Conservation (phyloP, 2,113 vertebrate species). For the Clarias macrocephalus region DNA sequence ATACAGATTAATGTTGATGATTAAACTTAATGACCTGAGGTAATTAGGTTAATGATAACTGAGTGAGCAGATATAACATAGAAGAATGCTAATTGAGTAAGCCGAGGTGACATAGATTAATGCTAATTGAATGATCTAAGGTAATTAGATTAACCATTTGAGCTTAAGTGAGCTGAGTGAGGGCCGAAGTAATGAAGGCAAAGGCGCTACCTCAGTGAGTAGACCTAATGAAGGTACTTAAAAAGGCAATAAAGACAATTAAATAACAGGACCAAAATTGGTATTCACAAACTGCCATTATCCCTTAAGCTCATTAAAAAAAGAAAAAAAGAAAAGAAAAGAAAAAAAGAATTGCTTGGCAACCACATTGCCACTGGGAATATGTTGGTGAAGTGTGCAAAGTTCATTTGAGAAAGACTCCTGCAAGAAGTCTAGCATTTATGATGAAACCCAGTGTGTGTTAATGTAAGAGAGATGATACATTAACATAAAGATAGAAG, state of each 20-base stretch:
- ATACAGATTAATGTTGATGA: background rate
- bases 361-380: background rate
- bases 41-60: background rate
- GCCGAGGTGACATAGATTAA: background rate
- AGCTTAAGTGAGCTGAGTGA: background rate
- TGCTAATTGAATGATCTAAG: background rate
- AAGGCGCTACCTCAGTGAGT: background rate
- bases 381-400: background rate
- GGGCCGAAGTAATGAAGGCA: background rate
- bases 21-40: background rate
- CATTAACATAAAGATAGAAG: background rate
- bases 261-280: background rate
- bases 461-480: background rate
- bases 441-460: conserved; percentile 3
- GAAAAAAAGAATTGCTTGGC: background rate
- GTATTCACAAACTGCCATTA: background rate
- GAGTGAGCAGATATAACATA: background rate
- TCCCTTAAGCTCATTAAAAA: background rate
- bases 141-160: background rate
- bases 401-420: background rate
- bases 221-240: background rate
- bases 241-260: background rate
- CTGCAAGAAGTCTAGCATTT: background rate
- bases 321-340: no score
- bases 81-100: background rate